These are phyloP conservation scores for Nasonia vitripennis DNA, from an alignment of 1,140 invertebrate genomes.

Conservation along the genomic window DNA sequence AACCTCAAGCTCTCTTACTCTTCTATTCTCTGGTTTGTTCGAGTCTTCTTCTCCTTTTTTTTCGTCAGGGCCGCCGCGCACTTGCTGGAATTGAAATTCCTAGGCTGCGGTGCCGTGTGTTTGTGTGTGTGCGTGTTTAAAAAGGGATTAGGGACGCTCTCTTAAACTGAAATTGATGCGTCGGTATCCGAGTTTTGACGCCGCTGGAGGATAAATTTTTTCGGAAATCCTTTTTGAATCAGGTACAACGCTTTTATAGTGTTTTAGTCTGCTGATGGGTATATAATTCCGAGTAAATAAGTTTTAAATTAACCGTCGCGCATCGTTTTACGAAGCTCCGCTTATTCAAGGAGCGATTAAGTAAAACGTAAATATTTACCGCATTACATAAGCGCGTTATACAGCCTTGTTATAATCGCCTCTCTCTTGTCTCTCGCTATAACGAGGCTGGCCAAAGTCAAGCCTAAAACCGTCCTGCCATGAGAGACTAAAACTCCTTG, in stretches of 20 bases:
- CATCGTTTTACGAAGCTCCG: no score
- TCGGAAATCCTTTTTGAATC: no score
- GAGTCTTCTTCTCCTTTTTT: not conserved
- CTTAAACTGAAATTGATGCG: not conserved
- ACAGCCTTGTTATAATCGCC: no score
- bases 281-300: no score
- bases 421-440: not conserved
- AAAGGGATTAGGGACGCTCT: not conserved
- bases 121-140: not conserved
- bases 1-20: not conserved
- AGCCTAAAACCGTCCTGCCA: not conserved
- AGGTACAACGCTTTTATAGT: no score
- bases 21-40: not conserved
- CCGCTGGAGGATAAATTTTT: no score
- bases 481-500: no score
- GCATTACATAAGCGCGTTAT: no score
- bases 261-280: no score
- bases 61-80: not conserved
- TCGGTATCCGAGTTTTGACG: not conserved
- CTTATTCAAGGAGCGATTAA: no score
- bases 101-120: not conserved
- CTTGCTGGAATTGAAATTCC: slow-evolving; percentile 3
- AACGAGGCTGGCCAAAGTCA: not conserved
- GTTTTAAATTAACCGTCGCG: no score
- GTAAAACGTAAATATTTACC: no score